Base-by-base conservation (phyloP, 1,140 invertebrate genomes). In the Halictus rubicundus region DNA sequence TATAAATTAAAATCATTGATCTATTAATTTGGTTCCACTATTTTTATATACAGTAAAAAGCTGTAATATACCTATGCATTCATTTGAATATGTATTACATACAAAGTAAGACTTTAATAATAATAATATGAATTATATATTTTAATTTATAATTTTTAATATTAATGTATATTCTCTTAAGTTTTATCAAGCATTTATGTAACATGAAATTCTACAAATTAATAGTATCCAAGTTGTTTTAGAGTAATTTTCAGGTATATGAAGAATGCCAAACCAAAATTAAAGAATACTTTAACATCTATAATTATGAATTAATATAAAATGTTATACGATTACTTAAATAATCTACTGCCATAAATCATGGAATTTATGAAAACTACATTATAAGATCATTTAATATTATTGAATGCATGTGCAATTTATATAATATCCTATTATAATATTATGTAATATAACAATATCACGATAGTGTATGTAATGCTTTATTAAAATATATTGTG, bases 311-410 rank as follows among this genome's bases (percentile, higher is more conserved):
- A 27, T 32, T 71, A 42, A 71, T 71, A 42, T 16, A 54, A 21
- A 54, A 71, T 25, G 25, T 49, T 7, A n/a, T 63, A 27, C 49
- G 54, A 54, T 23, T 64, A 0, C 32, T 74, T 65, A 23, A 46
- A 7, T 52, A 9, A 54, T 21, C 21, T 54, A 74, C 59, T 74
- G 61, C 72, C 72, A 74, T 74, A 65, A 32, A 52, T 74, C 23
- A 37, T 2, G 32, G 32, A 32, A 32, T 32, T 32, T 32, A 32
- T 64, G 23, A 54, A 25, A 49, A 23, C 32, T 46, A 46, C 14
- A 46, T 46, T n/a, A 32, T 9, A 49, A 72, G 19, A 39, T 73
- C 25, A 19, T 52, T 74, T 21, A 21, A 49, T 54, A 2, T 21
- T 49, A 74, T 54, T 7, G 54, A 63, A 9, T 32, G 27, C 7